These are phyloP conservation scores for Anhinga rufa DNA, from an alignment of 2,113 vertebrate genomes.

Conservation along the genomic window DNA sequence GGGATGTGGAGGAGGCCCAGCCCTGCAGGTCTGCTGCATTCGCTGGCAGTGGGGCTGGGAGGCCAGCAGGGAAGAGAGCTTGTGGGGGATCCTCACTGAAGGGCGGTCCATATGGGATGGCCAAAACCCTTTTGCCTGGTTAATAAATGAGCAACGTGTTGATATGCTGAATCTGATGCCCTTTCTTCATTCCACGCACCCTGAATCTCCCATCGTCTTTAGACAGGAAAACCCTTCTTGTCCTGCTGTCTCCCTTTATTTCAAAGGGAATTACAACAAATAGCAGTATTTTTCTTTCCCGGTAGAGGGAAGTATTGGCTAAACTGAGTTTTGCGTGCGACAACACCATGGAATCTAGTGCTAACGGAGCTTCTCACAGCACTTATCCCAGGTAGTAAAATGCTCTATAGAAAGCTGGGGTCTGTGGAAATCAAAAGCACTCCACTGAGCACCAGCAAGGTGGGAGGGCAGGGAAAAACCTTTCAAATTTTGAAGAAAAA, in stretches of 20 bases:
- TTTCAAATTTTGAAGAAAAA: background rate
- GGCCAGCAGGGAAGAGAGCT: background rate
- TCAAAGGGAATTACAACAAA: background rate
- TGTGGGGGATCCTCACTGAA: background rate
- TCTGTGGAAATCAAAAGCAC: background rate
- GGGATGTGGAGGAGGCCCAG: background rate
- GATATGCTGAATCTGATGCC: background rate
- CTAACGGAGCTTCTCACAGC: background rate
- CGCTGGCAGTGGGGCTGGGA: background rate
- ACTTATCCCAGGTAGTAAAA: background rate
- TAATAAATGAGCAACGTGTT: background rate
- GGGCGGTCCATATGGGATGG: accelerated
- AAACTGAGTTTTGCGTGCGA: background rate
- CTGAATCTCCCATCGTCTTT: background rate
- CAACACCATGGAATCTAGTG: accelerated
- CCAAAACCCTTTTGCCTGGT: background rate
- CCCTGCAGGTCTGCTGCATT: background rate
- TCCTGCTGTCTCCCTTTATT: background rate
- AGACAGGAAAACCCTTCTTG: background rate
- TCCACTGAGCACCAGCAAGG: background rate
- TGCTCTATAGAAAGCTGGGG: background rate
- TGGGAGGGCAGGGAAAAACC: background rate
- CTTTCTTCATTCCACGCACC: background rate
- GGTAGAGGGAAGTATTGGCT: conserved; percentile 57
- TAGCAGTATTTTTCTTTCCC: background rate